These are phyloP conservation scores for Hylyphantes graminicola DNA, from an alignment of 1,140 invertebrate genomes.

Conservation along the genomic window DNA sequence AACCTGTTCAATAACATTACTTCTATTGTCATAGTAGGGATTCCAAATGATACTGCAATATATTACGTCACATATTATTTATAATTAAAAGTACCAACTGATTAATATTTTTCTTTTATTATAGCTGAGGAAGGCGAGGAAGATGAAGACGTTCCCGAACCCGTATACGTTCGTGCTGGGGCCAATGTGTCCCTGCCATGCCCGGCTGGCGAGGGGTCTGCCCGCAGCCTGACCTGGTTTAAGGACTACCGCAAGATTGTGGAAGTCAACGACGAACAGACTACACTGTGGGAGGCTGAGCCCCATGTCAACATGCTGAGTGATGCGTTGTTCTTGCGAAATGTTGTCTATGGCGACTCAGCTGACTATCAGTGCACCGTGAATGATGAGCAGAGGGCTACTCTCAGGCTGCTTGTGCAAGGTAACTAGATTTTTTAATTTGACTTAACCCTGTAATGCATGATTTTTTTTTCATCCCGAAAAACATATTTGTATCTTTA, in stretches of 20 bases:
- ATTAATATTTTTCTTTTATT: neutral
- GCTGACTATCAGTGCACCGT: constrained; percentile 77
- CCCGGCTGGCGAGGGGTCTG: neutral
- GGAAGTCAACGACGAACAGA: constrained; percentile 60
- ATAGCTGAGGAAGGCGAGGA: constrained; percentile 31
- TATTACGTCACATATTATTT: too few relatives aligned
- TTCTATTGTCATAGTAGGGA: too few relatives aligned
- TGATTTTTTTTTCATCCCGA: too few relatives aligned
- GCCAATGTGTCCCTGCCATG: constrained; percentile 62
- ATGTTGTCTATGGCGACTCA: constrained; percentile 74
- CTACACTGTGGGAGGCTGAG: constrained; percentile 61
- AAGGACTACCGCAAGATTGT: constrained; percentile 63
- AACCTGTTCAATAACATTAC: too few relatives aligned
- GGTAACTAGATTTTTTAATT: constrained; percentile 68
- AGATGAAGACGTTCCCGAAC: constrained; percentile 35
- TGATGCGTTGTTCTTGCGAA: constrained; percentile 74
- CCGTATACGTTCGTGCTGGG: constrained; percentile 59
- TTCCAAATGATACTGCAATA: too few relatives aligned
- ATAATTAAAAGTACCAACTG: too few relatives aligned
- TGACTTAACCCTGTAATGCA: too few relatives aligned
- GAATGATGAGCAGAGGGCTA: constrained; percentile 75
- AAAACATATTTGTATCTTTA: too few relatives aligned
- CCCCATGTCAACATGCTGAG: constrained; percentile 71
- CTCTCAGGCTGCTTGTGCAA: constrained; percentile 74
- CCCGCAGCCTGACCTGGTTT: constrained; percentile 61